A percentile compares a stretch with the other conserved stretches of the same genome.
Evolutionary conservation across 2,113 vertebrate genomes (phyloP).

Genomic region (Dasyornis broadbenti): DNA sequence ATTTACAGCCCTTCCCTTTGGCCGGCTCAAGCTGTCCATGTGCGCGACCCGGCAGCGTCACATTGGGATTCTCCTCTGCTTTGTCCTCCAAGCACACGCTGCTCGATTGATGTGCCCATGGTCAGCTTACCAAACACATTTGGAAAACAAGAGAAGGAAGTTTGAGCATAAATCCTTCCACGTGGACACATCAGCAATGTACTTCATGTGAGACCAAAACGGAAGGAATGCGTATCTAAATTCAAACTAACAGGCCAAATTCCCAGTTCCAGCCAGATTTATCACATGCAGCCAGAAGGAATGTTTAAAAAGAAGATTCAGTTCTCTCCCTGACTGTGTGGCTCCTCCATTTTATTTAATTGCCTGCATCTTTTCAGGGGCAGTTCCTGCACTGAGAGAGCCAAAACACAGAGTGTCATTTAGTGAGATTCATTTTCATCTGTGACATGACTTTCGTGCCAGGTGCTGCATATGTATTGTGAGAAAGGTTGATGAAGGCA

Average conservation of each 20-base stretch:
- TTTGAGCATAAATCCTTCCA: background rate
- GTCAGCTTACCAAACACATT: background rate
- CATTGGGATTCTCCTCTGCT: constrained; percentile 64
- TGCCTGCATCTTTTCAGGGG: background rate
- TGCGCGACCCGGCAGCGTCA: constrained; percentile 25
- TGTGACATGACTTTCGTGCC: background rate
- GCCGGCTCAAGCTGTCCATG: constrained; percentile 50
- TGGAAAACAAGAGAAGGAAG: background rate
- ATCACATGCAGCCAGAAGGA: background rate
- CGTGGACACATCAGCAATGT: background rate
- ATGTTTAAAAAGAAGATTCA: background rate
- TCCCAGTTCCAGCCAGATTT: background rate
- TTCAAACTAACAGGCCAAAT: background rate
- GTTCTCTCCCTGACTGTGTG: background rate
- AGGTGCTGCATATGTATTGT: background rate
- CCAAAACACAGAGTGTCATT: background rate
- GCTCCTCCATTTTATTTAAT: background rate
- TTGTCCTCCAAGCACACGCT: constrained; percentile 15
- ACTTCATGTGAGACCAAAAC: background rate
- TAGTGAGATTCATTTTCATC: background rate
- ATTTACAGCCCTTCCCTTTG: constrained; percentile 74
- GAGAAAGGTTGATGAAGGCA: constrained; percentile 10
- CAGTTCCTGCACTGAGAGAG: background rate
- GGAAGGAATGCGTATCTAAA: background rate
- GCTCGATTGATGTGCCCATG: background rate